A percentile compares a stretch with the other conserved stretches of the same genome.
Conservation (phyloP, 1,140 invertebrate genomes). For the Bactericera cockerelli region DNA sequence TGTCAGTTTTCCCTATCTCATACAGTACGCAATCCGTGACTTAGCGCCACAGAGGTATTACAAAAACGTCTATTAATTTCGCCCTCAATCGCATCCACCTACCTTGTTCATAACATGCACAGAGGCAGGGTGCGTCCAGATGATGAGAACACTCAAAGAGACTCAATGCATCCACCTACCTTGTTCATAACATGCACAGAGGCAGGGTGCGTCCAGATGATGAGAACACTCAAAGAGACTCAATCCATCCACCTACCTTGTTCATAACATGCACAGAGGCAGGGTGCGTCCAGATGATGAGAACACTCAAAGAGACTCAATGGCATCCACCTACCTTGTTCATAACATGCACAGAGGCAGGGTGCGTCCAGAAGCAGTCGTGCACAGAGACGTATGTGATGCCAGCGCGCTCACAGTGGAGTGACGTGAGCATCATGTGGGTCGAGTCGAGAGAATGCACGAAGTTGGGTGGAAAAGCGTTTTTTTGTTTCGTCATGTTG, state of each 20-base stretch:
- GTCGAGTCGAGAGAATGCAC: conserved; percentile 95
- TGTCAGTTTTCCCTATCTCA: no score
- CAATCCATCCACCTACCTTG: conserved; percentile 47
- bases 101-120: conserved; percentile 85
- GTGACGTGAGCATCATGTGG: conserved; percentile 98
- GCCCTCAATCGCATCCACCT: no score
- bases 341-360: conserved; percentile 71
- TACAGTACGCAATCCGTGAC: no score
- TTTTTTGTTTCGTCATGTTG: conserved; percentile 83
- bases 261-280: conserved; percentile 78
- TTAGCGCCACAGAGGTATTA: no score
- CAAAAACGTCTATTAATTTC: no score
- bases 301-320: no score
- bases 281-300: conserved; percentile 97
- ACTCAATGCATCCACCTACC: no score
- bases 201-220: conserved; percentile 93
- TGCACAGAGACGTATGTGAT: conserved; percentile 94
- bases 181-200: conserved; percentile 80
- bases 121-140: conserved; percentile 88
- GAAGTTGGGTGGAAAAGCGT: conserved; percentile 98
- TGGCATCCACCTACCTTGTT: conserved; percentile 69
- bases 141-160: no score
- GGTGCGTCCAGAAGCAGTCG: conserved; percentile 99
- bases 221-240: no score
- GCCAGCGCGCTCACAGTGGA: conserved; percentile 62